A percentile compares a stretch with the other conserved stretches of the same genome.
Conservation (phyloP, 2,113 vertebrate species). For the Sceloporus tristichus region DNA sequence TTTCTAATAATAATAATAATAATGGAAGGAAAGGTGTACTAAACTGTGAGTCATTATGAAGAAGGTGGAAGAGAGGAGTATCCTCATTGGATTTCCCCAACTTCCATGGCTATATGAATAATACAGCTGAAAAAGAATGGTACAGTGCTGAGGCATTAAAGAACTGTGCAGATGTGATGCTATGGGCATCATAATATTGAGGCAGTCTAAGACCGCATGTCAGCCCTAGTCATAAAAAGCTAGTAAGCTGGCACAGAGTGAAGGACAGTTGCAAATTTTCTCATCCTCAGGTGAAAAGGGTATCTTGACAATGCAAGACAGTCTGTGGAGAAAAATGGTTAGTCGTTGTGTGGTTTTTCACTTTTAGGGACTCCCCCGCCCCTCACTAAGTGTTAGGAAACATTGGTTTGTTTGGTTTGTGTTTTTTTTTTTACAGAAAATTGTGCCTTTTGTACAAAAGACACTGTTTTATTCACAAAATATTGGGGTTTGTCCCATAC, state of each 20-base stretch:
- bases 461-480: too few relatives aligned
- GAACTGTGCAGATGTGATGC: background rate
- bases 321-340: too few relatives aligned
- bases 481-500: too few relatives aligned
- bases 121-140: background rate
- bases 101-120: background rate
- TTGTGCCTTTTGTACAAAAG: too few relatives aligned
- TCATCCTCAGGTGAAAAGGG: too few relatives aligned
- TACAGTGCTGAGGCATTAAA: background rate
- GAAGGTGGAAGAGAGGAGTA: background rate
- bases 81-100: background rate
- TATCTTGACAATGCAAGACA: too few relatives aligned
- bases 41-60: background rate
- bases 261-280: too few relatives aligned
- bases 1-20: background rate
- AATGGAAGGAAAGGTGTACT: background rate
- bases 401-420: too few relatives aligned
- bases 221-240: background rate
- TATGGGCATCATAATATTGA: background rate
- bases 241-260: background rate
- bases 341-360: too few relatives aligned
- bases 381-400: too few relatives aligned
- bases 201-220: background rate
- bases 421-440: too few relatives aligned
- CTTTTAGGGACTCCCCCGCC: too few relatives aligned